Conservation (phyloP, 2,797 vertebrate genomes). For the Falco columbarius region DNA sequence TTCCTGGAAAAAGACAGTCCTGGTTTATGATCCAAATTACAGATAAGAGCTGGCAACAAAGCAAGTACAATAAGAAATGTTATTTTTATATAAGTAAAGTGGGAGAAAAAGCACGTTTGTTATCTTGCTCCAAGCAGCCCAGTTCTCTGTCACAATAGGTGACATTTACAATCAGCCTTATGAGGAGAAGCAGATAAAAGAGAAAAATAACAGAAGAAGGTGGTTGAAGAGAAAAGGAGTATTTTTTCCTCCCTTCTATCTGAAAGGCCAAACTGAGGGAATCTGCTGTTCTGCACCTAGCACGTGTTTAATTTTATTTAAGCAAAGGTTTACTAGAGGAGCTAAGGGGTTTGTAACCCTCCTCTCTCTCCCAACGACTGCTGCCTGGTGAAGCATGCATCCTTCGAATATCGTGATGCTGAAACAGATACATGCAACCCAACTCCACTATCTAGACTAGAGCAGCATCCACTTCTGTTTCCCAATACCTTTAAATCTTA, state of each 20-base stretch:
- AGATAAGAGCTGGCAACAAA: conserved; percentile 15
- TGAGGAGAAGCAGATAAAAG: conserved; percentile 18
- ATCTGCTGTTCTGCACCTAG: background rate
- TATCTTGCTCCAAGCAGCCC: conserved; percentile 30
- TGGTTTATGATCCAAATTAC: conserved; percentile 28
- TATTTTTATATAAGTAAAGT: background rate
- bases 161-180: background rate
- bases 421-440: fast-evolving
- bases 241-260: background rate
- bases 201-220: background rate
- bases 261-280: background rate
- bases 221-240: background rate
- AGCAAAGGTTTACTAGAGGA: background rate
- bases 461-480: background rate
- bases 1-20: background rate
- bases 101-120: background rate
- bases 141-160: background rate
- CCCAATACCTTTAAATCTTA: background rate
- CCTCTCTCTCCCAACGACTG: background rate
- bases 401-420: fast-evolving
- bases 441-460: background rate
- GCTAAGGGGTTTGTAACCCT: background rate
- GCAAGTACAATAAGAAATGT: conserved; percentile 10
- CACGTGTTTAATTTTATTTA: background rate
- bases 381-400: fast-evolving